Evolutionary conservation across 2,888 invertebrate genomes (phyloP).

Genomic region (Tachina fera): DNA sequence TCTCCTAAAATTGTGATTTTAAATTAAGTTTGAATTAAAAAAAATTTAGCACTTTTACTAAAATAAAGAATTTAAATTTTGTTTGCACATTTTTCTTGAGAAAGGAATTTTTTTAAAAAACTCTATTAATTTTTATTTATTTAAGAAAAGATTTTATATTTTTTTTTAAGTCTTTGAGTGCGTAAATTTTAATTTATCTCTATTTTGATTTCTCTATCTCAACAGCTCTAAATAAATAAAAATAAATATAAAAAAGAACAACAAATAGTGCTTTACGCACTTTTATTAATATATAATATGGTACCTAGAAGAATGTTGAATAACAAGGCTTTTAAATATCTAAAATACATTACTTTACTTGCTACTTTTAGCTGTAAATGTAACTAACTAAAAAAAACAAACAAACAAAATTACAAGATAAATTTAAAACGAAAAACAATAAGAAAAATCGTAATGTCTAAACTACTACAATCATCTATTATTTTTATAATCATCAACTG

Average conservation of each 20-base stretch:
- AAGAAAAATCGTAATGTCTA: constrained; percentile 53
- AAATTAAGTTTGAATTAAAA: no score
- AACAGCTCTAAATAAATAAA: constrained; percentile 38
- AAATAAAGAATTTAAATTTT: no score
- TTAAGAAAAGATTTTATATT: no score
- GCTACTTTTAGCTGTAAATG: constrained; percentile 25
- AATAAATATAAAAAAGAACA: not conserved
- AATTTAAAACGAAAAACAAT: constrained; percentile 8
- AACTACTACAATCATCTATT: constrained; percentile 49
- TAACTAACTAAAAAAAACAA: constrained; percentile 29
- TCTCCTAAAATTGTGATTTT: no score
- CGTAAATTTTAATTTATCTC: not conserved
- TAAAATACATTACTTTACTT: not conserved
- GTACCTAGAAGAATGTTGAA: constrained; percentile 28
- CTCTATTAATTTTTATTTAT: no score
- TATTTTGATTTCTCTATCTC: constrained; percentile 24
- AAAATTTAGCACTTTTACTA: no score
- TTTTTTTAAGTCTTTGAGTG: not conserved
- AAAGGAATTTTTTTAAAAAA: no score
- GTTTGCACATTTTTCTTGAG: no score
- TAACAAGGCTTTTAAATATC: constrained; percentile 37
- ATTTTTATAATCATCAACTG: constrained; percentile 44
- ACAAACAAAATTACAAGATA: constrained; percentile 4
- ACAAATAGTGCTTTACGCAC: constrained; percentile 19
- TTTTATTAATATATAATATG: not conserved